Evolutionary conservation across 1,140 invertebrate genomes (phyloP).

Genomic region (Zophobas atratus): DNA sequence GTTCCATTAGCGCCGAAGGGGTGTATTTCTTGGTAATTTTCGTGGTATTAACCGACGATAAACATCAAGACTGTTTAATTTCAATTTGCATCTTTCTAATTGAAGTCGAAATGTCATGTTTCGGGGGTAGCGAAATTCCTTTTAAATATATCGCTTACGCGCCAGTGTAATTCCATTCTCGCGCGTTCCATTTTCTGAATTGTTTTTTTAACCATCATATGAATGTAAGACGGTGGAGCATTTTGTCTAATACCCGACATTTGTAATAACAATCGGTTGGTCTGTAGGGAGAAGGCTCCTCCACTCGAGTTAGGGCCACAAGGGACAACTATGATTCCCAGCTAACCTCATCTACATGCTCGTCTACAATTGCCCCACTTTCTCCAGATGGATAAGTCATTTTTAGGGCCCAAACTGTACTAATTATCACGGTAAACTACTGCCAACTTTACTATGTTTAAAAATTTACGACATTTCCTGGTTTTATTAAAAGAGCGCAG

Average conservation of each 20-base stretch:
- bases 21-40: conserved; percentile 44
- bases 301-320: conserved; percentile 26
- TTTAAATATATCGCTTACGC: conserved; percentile 33
- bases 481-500: no score
- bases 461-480: no score
- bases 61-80: conserved; percentile 39
- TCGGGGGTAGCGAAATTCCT: conserved; percentile 31
- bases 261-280: conserved; percentile 36
- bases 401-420: not conserved
- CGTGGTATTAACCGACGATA: conserved; percentile 35
- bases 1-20: conserved; percentile 25
- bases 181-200: conserved; percentile 41
- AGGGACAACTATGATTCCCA: conserved; percentile 27
- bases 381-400: conserved; percentile 23
- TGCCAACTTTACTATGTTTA: no score
- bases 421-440: no score
- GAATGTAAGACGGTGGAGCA: conserved; percentile 30
- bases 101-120: conserved; percentile 46
- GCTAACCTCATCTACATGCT: conserved; percentile 41
- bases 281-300: conserved; percentile 23
- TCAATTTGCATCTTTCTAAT: conserved; percentile 46
- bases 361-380: conserved; percentile 22
- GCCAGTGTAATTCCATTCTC: conserved; percentile 22
- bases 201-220: conserved; percentile 40
- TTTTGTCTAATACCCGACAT: conserved; percentile 29